Percentiles rank a stretch among this genome's conserved stretches.
Conservation (phyloP, 2,797 vertebrate genomes). For the Lateolabrax maculatus region DNA sequence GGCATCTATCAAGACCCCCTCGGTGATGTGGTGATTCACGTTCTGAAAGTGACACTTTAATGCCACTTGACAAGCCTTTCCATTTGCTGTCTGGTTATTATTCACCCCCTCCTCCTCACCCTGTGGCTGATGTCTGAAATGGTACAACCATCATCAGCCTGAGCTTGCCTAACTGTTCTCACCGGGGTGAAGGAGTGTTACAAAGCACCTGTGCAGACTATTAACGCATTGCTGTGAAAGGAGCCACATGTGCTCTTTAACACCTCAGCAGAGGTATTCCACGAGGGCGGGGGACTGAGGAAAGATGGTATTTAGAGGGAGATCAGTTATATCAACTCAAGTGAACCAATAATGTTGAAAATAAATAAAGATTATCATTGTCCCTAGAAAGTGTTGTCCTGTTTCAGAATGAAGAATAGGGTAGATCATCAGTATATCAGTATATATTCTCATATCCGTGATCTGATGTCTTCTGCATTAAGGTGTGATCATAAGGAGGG, state of each 20-base stretch:
- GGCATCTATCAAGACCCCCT: conserved; percentile 10
- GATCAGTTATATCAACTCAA: not conserved
- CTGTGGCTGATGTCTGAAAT: conserved; percentile 48
- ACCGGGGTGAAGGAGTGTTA: conserved; percentile 33
- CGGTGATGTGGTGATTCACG: conserved; percentile 46
- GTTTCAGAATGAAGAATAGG: not conserved
- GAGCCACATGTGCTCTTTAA: conserved; percentile 6
- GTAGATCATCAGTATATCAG: not conserved
- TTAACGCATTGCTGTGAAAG: conserved; percentile 25
- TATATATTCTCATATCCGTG: not conserved
- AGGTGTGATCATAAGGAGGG: conserved; percentile 1
- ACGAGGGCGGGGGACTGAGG: not conserved
- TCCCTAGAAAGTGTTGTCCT: not conserved
- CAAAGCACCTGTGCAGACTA: conserved; percentile 26
- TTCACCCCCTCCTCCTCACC: conserved; percentile 48
- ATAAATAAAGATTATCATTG: not conserved
- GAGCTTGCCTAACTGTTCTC: conserved; percentile 41
- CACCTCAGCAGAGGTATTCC: not conserved
- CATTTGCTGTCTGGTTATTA: conserved; percentile 71
- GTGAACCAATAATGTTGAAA: not conserved
- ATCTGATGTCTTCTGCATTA: conserved; percentile 15
- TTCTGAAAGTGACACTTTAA: conserved; percentile 65
- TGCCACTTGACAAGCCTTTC: conserved; percentile 72
- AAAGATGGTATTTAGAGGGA: not conserved
- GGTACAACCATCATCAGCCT: conserved; percentile 51